Base-by-base conservation (phyloP, 2,888 invertebrate species). In the Carpatolechia fugitivella region DNA sequence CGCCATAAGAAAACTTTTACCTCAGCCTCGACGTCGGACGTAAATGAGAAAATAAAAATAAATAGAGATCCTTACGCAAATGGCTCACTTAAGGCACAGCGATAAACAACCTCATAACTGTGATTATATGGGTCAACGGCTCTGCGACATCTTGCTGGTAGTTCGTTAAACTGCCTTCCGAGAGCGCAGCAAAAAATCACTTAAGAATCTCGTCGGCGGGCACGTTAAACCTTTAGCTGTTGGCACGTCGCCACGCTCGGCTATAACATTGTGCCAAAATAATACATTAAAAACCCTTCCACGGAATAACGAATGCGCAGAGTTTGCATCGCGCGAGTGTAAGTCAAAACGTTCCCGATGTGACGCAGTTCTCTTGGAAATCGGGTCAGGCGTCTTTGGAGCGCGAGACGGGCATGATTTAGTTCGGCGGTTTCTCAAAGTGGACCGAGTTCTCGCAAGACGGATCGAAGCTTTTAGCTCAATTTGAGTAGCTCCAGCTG, bases 401-500 rank as follows among this genome's bases (percentile, higher is more conserved):
- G 61, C 70, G 69, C 64, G 69, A 66, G 68, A 70, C 70, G 65
- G 70, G 70, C 70, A 79, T 78, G 81, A 85, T 81, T 81, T 80
- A 82, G 78, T 79, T 80, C 77, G 74, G 75, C 66, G 78, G 76
- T 80, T 80, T 78, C 78, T 80, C 76, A 77, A 80, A 83, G 80
- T 84, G 79, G 78, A 82, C 82, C 70, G 80, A 82, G 79, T 82
- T 80, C 73, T 68, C 68, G 68, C 74, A 82, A 85, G 84, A 86
- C 82, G 82, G 82, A 85, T 85, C 78, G 83, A 82, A 76, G 85
- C 85, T 86, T 86, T 87, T 85, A 86, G 81, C 76, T 80, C 82
- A 80, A 83, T 83, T 81, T 80, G 75, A 76, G 74, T 71, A 69
- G 77, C 76, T 78, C 75, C 50, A 53, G 53, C 41, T 56, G 48